These are phyloP conservation scores for Natator depressus DNA, from an alignment of 2,113 vertebrate species.

Conservation along the genomic window DNA sequence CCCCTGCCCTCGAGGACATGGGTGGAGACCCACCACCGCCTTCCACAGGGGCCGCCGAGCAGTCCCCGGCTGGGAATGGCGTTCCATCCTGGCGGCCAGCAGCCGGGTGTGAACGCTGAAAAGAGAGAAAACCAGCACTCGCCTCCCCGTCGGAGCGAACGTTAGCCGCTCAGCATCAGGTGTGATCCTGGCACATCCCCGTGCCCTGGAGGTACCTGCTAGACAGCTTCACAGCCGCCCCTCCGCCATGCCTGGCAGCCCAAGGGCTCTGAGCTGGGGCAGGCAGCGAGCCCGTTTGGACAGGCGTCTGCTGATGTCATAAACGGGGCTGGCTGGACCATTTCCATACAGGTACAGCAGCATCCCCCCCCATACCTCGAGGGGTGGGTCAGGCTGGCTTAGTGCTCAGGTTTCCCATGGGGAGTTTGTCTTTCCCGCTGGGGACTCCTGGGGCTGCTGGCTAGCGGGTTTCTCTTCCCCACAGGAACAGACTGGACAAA, in stretches of 20 bases:
- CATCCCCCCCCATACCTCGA: background rate
- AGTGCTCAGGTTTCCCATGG: no score
- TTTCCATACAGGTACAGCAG: no score
- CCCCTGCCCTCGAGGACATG: background rate
- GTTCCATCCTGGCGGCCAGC: no score
- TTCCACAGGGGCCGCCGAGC: background rate
- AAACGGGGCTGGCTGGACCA: background rate
- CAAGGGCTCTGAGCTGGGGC: background rate
- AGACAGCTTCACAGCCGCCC: background rate
- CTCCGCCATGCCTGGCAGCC: background rate
- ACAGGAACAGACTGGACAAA: no score
- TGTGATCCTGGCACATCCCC: background rate
- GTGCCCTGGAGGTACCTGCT: background rate
- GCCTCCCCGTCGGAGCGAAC: background rate
- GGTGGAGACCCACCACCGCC: background rate
- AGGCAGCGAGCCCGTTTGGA: no score
- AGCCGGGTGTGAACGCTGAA: no score
- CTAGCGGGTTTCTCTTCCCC: background rate
- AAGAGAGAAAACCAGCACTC: background rate
- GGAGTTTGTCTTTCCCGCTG: no score
- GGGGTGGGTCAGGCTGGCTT: background rate
- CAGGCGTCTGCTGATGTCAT: background rate
- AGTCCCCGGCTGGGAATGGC: background rate
- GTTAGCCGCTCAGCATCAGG: background rate
- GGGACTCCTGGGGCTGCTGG: background rate